Evolutionary conservation across 2,113 vertebrate species (phyloP).

Genomic region (Thermophis baileyi): DNA sequence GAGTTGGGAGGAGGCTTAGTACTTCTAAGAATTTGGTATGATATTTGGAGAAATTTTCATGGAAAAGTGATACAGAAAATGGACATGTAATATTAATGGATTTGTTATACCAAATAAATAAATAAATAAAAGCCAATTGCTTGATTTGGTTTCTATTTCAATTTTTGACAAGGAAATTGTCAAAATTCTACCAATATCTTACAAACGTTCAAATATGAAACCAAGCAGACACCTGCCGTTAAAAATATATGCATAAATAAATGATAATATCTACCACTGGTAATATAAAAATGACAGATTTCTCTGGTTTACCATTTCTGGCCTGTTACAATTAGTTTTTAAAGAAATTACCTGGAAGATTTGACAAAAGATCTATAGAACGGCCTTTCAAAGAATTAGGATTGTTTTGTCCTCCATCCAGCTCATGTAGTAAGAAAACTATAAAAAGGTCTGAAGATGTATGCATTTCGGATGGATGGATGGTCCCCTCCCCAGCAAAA

Average conservation of each 20-base stretch:
- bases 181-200: constrained; percentile 45
- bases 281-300: constrained; percentile 21
- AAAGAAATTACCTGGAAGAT: constrained; percentile 29
- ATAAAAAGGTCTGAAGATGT: constrained; percentile 52
- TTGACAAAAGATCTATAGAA: constrained; percentile 29
- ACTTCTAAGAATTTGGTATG: constrained; percentile 45
- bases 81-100: constrained; percentile 25
- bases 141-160: not conserved
- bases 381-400: constrained; percentile 39
- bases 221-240: constrained; percentile 22
- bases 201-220: not conserved
- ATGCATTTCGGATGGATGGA: constrained; percentile 17
- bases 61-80: constrained; percentile 28
- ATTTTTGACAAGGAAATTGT: constrained; percentile 18
- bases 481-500: constrained; percentile 22
- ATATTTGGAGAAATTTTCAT: constrained; percentile 15
- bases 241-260: constrained; percentile 23
- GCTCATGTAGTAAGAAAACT: constrained; percentile 23
- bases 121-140: not conserved
- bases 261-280: not conserved
- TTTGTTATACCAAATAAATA: constrained; percentile 22
- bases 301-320: constrained; percentile 24
- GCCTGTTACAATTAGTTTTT: not conserved
- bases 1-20: constrained; percentile 32
- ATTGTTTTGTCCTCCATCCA: constrained; percentile 31